Evolutionary conservation across 1,140 invertebrate genomes (phyloP).

Genomic region (Cotesia vestalis): DNA sequence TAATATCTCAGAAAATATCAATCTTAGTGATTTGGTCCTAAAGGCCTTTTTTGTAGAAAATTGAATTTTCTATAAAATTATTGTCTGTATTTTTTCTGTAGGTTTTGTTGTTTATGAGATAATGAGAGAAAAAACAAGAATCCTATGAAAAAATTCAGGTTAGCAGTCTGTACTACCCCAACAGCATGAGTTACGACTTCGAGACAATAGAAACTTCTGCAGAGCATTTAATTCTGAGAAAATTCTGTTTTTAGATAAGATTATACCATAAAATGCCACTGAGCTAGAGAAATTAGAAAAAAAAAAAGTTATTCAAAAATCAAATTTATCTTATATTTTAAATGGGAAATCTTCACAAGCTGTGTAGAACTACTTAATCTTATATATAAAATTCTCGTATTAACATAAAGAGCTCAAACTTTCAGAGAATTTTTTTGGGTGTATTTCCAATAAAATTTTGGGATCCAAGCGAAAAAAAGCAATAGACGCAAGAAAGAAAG

Average conservation of each 20-base stretch:
- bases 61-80: conserved; percentile 1
- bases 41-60: background rate
- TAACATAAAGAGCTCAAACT: background rate
- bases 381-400: too few species aligned
- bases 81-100: background rate
- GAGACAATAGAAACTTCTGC: too few species aligned
- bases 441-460: background rate
- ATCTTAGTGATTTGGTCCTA: background rate
- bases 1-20: background rate
- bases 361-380: background rate
- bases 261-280: background rate
- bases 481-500: too few species aligned
- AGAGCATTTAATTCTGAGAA: too few species aligned
- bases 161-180: too few species aligned
- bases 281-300: background rate
- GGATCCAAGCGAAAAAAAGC: background rate
- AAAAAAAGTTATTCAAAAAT: background rate
- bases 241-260: too few species aligned
- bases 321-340: background rate
- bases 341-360: conserved; percentile 5
- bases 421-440: background rate
- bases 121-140: too few species aligned
- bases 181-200: too few species aligned
- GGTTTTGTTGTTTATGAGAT: too few species aligned
- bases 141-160: too few species aligned